phyloP scores from a whole-genome alignment of 2,797 vertebrate species.

The Cirrhinus mrigala region DNA sequence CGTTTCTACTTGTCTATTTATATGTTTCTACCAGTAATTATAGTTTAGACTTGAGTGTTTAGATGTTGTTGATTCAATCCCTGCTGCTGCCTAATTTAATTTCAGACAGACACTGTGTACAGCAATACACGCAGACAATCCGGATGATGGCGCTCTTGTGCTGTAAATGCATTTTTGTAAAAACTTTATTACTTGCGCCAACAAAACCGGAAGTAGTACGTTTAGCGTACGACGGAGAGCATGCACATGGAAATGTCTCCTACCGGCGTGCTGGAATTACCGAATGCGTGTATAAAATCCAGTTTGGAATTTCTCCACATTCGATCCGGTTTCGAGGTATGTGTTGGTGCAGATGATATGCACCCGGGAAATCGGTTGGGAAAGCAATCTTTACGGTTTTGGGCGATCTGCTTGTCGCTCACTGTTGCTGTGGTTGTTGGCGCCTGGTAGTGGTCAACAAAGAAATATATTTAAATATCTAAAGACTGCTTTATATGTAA shows the following conservation, averaged over 20 bases:
- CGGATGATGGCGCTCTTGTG: constrained; percentile 35
- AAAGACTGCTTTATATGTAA: background rate
- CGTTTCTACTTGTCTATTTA: background rate
- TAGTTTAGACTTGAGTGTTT: background rate
- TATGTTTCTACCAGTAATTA: background rate
- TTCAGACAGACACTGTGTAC: background rate
- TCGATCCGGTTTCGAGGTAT: constrained; percentile 32
- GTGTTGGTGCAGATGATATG: background rate
- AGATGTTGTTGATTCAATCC: background rate
- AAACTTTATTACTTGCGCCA: background rate
- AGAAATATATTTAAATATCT: background rate
- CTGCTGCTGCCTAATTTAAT: background rate
- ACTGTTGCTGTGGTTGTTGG: background rate
- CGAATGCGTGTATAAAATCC: background rate
- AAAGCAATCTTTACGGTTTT: background rate
- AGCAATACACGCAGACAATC: background rate
- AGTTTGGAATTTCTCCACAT: background rate
- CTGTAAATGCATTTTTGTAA: background rate
- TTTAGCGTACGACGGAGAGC: constrained; percentile 24
- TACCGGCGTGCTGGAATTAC: constrained; percentile 35
- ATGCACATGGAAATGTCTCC: constrained; percentile 44
- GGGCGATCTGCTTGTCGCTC: background rate
- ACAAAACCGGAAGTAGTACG: constrained; percentile 55
- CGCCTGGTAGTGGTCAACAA: background rate
- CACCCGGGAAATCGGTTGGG: background rate